Base-by-base conservation (phyloP, 2,888 invertebrate genomes). In the Tachina grossa region DNA sequence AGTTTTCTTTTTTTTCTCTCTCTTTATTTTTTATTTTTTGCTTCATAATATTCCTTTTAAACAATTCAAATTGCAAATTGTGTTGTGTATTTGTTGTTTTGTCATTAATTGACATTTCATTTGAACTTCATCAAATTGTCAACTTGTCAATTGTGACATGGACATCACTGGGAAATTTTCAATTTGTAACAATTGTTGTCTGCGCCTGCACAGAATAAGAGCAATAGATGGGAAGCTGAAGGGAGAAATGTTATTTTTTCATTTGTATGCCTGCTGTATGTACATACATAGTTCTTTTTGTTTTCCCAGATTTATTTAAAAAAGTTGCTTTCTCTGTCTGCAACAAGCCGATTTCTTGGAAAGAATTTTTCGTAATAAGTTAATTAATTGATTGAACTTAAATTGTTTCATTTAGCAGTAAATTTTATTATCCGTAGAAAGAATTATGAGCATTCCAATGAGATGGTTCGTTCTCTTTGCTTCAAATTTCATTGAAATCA, bases 71-170 rank as follows among this genome's bases (percentile, higher is more conserved):
- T 2, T 77, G 41, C 39, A 78, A 66, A 72, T 76, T 43, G 68
- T 47, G 49, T 59, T 47, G 10, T 47, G 10, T 66, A 66, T 31
- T 71, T 79, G 74, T 81, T 86, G 81, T 78, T 77, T 84, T 78
- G 86, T 79, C 82, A 82, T 87, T 88, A 87, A 88, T 87, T 88
- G 87, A 88, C 88, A 87, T 88, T 86, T 86, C 87, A 87, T 85
- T 88, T 88, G 87, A 85, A 85, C 87, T 85, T 85, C 84, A 79
- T 84, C 86, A 87, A 86, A 87, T 83, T 87, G 87, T 82, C 87
- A 83, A 78, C 78, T 80, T 87, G 72, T 77, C 81, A 81, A 83
- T 85, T 66, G 76, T 66, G 83, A 76, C 76, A 83, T 83, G 83
- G 79, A 79, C 83, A 83, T 79, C 83, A 80, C 76, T 83, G 85